Evolutionary conservation across 2,797 vertebrate species (phyloP).

Genomic region (Psittacula echo): DNA sequence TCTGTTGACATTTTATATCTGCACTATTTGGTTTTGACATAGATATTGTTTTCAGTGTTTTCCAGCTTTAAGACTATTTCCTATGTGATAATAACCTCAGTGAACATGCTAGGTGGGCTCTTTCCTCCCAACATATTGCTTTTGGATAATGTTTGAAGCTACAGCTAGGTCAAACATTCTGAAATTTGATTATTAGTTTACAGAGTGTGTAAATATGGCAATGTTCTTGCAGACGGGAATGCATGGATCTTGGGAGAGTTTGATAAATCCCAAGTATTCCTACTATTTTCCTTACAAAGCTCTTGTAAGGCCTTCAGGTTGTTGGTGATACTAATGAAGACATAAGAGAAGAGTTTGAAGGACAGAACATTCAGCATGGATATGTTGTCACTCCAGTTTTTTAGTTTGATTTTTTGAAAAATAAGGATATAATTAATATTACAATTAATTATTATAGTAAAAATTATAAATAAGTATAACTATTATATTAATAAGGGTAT

Average conservation of each 20-base stretch:
- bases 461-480: too few relatives aligned
- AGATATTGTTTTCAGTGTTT: neutral
- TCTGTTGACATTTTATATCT: neutral
- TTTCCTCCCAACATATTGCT: fast-evolving
- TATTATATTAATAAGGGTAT: too few relatives aligned
- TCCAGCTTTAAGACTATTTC: neutral
- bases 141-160: neutral
- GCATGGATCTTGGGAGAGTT: neutral
- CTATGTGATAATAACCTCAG: neutral
- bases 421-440: too few relatives aligned
- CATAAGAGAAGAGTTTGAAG: neutral
- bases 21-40: neutral
- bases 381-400: neutral
- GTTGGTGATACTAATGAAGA: neutral
- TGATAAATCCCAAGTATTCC: neutral
- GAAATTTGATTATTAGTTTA: neutral
- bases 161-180: neutral
- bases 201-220: neutral
- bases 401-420: neutral
- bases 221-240: neutral
- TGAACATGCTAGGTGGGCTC: neutral
- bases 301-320: neutral
- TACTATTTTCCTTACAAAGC: neutral
- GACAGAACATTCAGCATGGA: neutral
- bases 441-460: too few relatives aligned